phyloP scores from a whole-genome alignment of 2,888 invertebrate genomes.

The Brachypalpus laphriformis region DNA sequence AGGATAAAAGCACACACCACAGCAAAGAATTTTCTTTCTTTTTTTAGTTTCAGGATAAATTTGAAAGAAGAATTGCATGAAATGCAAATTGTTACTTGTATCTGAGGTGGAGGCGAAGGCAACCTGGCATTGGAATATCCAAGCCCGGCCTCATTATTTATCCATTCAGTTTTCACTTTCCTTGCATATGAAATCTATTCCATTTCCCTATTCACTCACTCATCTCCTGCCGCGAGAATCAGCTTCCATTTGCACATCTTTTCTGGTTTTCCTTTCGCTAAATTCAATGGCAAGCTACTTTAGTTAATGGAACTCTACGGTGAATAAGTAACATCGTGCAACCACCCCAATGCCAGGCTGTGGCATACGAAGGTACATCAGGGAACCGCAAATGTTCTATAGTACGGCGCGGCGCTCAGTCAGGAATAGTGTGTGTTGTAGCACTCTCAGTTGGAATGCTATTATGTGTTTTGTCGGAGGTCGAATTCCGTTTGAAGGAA shows the following conservation, averaged over 20 bases:
- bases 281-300: constrained; percentile 51
- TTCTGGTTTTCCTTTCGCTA: constrained; percentile 23
- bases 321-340: constrained; percentile 34
- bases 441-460: constrained; percentile 24
- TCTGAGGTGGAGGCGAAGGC: too few species aligned
- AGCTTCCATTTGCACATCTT: constrained; percentile 31
- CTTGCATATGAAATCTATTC: constrained; percentile 26
- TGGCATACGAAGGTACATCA: neutral
- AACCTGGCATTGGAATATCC: constrained; percentile 17
- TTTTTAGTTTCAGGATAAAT: neutral
- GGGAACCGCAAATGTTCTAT: constrained; percentile 26
- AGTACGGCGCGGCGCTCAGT: too few species aligned
- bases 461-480: constrained; percentile 24
- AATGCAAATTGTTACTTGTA: constrained; percentile 59
- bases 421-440: neutral
- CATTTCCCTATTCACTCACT: neutral
- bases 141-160: constrained; percentile 44
- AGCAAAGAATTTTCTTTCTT: neutral
- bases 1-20: neutral
- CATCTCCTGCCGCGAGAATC: neutral
- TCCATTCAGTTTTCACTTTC: constrained; percentile 62
- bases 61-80: constrained; percentile 26
- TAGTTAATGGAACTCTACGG: constrained; percentile 44
- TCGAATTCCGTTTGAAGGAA: constrained; percentile 3
- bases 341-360: neutral